Evolutionary conservation across 2,797 vertebrate genomes (phyloP).

Genomic region (Salmo trutta): DNA sequence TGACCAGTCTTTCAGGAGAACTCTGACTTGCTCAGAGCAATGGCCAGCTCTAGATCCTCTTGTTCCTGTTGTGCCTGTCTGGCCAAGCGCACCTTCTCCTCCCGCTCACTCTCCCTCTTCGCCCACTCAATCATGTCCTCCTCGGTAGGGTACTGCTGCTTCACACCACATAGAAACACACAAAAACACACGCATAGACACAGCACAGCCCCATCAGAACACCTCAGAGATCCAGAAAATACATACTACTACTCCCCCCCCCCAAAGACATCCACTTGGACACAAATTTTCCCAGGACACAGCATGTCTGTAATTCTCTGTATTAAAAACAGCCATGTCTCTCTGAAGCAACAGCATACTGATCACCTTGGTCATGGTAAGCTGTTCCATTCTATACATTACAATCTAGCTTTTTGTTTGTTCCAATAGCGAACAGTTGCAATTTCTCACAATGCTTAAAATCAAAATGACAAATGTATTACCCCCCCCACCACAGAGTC

Average conservation of each 20-base stretch:
- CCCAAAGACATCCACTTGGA: background rate
- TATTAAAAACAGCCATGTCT: too few species aligned
- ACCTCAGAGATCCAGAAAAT: background rate
- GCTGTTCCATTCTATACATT: too few species aligned
- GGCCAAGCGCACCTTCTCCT: constrained; percentile 93
- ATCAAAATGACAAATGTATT: background rate
- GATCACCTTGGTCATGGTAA: too few species aligned
- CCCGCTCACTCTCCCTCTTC: constrained; percentile 96
- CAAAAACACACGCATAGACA: constrained; percentile 25
- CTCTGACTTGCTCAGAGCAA: constrained; percentile 98
- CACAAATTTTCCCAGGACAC: background rate
- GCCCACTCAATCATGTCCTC: constrained; percentile 99
- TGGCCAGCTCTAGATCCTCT: constrained; percentile 98
- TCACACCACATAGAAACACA: background rate
- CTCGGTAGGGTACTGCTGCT: constrained; percentile 92
- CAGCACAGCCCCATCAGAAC: constrained; percentile 21
- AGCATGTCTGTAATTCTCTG: too few species aligned
- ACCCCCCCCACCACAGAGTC: background rate
- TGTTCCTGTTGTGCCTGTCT: constrained; percentile 95
- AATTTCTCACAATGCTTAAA: background rate
- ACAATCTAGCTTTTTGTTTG: background rate
- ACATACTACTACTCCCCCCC: background rate
- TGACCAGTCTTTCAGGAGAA: constrained; percentile 80
- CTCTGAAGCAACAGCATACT: too few species aligned
- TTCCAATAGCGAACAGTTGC: background rate